Evolutionary conservation across 2,113 vertebrate genomes (phyloP).

Genomic region (Noturus placidus): DNA sequence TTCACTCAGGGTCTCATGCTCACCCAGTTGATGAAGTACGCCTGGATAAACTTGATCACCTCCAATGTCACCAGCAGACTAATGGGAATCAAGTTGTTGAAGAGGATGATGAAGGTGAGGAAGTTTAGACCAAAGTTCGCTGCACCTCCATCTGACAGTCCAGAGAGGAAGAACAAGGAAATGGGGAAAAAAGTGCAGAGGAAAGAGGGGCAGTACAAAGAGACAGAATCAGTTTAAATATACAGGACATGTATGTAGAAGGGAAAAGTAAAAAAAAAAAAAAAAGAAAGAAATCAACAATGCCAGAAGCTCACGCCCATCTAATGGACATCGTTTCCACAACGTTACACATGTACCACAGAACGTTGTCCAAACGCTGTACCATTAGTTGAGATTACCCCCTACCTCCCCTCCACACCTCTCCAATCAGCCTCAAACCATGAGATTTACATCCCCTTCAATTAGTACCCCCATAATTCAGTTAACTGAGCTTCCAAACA

Average conservation of each 20-base stretch:
- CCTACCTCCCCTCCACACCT: conserved; percentile 66
- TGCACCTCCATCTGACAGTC: conserved; percentile 86
- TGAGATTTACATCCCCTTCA: conserved; percentile 62
- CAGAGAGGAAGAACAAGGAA: conserved; percentile 4
- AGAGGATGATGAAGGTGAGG: conserved; percentile 99
- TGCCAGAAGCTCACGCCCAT: conserved; percentile 58
- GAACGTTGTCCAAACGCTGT: conserved; percentile 59
- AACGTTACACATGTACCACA: conserved; percentile 48
- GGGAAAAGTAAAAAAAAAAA: not conserved
- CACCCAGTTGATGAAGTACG: conserved; percentile 99
- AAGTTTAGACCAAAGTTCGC: conserved; percentile 98
- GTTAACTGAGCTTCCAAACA: conserved; percentile 56
- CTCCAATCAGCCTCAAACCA: conserved; percentile 57
- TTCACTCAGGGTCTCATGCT: conserved; percentile 59
- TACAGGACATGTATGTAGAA: not conserved
- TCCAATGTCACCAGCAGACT: conserved; percentile 96
- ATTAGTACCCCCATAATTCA: conserved; percentile 64
- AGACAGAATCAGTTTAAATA: conserved; percentile 39
- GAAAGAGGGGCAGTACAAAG: conserved; percentile 56
- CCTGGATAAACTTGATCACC: conserved; percentile 98
- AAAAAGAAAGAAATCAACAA: not conserved
- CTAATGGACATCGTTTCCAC: conserved; percentile 67
- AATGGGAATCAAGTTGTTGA: conserved; percentile 99
- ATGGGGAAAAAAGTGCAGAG: conserved; percentile 53
- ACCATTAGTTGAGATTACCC: conserved; percentile 66